Conservation (phyloP, 2,888 invertebrate species). For the Barypeithes pellucidus region DNA sequence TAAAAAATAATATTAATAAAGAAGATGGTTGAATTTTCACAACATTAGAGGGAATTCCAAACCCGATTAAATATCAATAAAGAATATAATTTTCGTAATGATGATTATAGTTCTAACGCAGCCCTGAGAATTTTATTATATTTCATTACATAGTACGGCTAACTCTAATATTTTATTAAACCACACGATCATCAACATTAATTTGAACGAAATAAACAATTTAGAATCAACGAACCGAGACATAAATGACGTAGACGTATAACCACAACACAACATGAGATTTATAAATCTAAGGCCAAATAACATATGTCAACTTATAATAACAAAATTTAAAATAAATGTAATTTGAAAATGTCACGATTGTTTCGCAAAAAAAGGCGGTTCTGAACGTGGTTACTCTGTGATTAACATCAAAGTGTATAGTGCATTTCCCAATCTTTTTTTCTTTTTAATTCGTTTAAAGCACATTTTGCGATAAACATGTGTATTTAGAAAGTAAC, state of each 20-base stretch:
- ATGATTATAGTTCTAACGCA: constrained; percentile 23
- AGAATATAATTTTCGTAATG: constrained; percentile 24
- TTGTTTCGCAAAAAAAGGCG: constrained; percentile 24
- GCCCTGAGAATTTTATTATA: constrained; percentile 36
- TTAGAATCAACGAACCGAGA: constrained; percentile 29
- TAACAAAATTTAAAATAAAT: constrained; percentile 27
- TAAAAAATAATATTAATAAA: not conserved
- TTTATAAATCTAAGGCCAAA: constrained; percentile 35
- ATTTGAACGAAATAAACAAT: constrained; percentile 41
- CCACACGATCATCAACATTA: constrained; percentile 37
- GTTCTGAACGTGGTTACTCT: not conserved
- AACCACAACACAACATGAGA: constrained; percentile 17
- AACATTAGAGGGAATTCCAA: constrained; percentile 17
- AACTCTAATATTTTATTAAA: constrained; percentile 36
- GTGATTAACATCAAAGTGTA: constrained; percentile 31
- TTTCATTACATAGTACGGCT: constrained; percentile 22
- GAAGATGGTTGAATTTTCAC: not conserved
- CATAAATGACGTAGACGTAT: constrained; percentile 29
- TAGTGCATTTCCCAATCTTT: constrained; percentile 28
- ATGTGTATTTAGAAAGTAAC: constrained; percentile 31
- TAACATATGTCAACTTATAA: constrained; percentile 30
- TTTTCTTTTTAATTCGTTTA: not conserved
- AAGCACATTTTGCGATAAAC: constrained; percentile 6
- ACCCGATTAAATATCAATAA: constrained; percentile 30
- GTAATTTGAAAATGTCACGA: constrained; percentile 30